These are phyloP conservation scores for Psittacula derbiana DNA, from an alignment of 2,797 vertebrate genomes.

Conservation along the genomic window DNA sequence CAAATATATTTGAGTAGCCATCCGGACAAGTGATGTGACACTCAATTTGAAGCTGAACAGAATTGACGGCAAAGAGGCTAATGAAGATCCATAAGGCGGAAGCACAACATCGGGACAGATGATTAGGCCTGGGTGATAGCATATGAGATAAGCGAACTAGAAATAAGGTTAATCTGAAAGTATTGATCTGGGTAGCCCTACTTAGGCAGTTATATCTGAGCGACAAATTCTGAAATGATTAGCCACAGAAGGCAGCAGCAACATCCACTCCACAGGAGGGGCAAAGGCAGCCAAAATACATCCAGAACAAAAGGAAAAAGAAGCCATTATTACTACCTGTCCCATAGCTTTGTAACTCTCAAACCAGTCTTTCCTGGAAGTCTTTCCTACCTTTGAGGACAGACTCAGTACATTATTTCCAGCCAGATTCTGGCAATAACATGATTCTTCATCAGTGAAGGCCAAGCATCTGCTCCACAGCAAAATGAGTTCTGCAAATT, in stretches of 20 bases:
- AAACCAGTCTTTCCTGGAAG: background rate
- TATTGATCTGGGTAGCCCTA: background rate
- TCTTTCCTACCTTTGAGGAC: background rate
- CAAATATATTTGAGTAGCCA: background rate
- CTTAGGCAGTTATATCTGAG: background rate
- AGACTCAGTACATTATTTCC: background rate
- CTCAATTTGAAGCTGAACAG: background rate
- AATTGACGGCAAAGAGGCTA: background rate
- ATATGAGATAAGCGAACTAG: background rate
- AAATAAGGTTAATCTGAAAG: slow-evolving; percentile 6
- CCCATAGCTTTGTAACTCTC: background rate
- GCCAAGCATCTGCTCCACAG: background rate
- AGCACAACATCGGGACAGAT: background rate
- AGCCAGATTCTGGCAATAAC: background rate
- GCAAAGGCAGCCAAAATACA: background rate
- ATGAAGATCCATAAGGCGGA: background rate
- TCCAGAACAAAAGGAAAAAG: background rate
- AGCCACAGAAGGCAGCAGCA: background rate
- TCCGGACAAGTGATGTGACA: background rate
- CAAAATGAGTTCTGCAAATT: background rate
- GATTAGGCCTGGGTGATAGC: background rate
- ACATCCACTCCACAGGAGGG: background rate
- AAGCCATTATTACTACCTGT: accelerated
- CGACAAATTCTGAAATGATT: background rate
- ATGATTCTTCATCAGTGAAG: background rate